Evolutionary conservation across 2,888 invertebrate species (phyloP), one percentile per base, ranked within the genome.

Genomic region (Leptogaster cylindrica): DNA sequence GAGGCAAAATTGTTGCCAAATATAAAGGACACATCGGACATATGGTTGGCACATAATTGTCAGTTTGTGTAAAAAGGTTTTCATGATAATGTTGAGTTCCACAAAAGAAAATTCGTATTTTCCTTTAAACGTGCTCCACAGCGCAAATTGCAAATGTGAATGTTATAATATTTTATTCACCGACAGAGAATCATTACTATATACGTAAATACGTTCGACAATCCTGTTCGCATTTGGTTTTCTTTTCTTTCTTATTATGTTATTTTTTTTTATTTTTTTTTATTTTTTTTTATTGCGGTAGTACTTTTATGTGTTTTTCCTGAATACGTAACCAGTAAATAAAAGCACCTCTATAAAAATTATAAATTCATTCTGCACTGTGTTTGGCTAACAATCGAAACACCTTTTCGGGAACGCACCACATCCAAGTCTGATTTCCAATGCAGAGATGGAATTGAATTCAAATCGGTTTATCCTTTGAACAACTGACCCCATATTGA

Each of bases 371-470:
- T 64, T 52, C 28, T 4, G 14, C 23, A n/a, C n/a, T n/a, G n/a
- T n/a, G n/a, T n/a, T n/a, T n/a, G n/a, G n/a, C n/a, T n/a, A n/a
- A n/a, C n/a, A n/a, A n/a, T n/a, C n/a, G n/a, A n/a, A n/a, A n/a
- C n/a, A 28, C 31, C 10, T 18, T 50, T 20, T 8, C 20, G 6
- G 14, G 8, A 7, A 10, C n/a, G 14, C 46, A 8, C 16, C 18
- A 20, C 20, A 20, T 12, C 20, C 14, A 41, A 12, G 14, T n/a
- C 3, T 41, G 8, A 10, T 33, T 33, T 33, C 8, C 33, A 33
- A 65, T 65, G 39, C 36, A 65, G n/a, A 14, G 25, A 27, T 33
- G 39, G 51, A 25, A 65, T 65, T 65, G 51, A 65, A 65, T 65
- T 51, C 51, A 65, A 36, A 58, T 14, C 25, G 51, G 16, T 50